Evolutionary conservation across 2,113 vertebrate genomes (phyloP), one percentile per base, ranked within the genome.

Genomic region (Astatoreochromis straeleni): DNA sequence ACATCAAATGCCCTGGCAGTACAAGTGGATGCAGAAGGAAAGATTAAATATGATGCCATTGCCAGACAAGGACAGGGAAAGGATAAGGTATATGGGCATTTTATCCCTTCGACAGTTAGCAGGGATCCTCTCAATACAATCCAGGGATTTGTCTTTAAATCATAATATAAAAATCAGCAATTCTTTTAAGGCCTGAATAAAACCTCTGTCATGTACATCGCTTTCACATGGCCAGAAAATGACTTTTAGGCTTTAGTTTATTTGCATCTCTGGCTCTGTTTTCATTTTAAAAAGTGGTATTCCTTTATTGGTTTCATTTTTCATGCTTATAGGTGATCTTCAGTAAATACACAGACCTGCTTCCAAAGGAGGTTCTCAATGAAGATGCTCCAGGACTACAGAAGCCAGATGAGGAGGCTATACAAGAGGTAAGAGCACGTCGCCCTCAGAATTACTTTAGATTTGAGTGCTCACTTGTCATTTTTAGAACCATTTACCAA

Each of bases 31-130:
- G 97, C 98, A 10, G 99, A 99, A 93, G 99, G 98, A 85, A 99
- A 99, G 90, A 97, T 99, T 87, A 99, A 99, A 91, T 99, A 99
- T 9, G 99, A 99, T 58, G 97, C 98, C 29, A 98, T 99, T 81
- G 99, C 98, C 83, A 97, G 97, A 81, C 98, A 99, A 91, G 98
- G 99, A 90, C 98, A 99, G 81, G 95, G 96, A 19, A 99, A 99
- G 75, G 98, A 99, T 89, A 99, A 99, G 98, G 99, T 99, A 95
- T 79, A 10, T 47, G 2, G 24, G 1, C 16, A 7, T 13, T 68
- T 11, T 3, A 38, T 14, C 17, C 6, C 7, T 60, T 63, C 0
- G 21, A 42, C 21, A 8, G 31, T 35, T 14, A 14, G 8, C 9
- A 24, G 10, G 5, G 0, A 33, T 55, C 2, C 9, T 55, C 14